Percentiles rank a stretch among this genome's conserved stretches.
phyloP scores from a whole-genome alignment of 2,797 vertebrate genomes.

The Vespertilio murinus region DNA sequence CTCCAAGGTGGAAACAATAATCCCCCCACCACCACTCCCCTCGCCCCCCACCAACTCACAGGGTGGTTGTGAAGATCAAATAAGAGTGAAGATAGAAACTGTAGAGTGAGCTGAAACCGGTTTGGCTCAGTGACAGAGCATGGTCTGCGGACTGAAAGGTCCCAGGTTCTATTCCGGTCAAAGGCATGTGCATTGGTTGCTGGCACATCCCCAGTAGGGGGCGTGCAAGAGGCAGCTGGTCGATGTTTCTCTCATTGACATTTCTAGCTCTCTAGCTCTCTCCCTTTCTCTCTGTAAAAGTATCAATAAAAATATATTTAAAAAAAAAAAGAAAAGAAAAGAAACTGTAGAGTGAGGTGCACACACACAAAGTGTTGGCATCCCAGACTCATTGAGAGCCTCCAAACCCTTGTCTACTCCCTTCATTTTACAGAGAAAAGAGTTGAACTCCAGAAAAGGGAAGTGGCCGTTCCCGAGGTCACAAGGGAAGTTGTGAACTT shows the following conservation, averaged over 20 bases:
- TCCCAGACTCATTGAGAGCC: not conserved
- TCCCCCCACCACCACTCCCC: too few relatives aligned
- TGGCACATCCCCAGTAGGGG: too few relatives aligned
- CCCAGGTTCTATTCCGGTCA: too few relatives aligned
- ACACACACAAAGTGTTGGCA: not conserved
- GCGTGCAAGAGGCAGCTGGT: too few relatives aligned
- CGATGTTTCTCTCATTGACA: too few relatives aligned
- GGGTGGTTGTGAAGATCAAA: not conserved
- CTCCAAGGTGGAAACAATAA: not conserved
- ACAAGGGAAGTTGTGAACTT: not conserved
- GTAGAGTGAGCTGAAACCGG: not conserved
- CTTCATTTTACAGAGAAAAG: slow-evolving; percentile 10
- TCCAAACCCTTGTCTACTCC: not conserved
- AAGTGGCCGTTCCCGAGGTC: not conserved
- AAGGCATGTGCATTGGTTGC: too few relatives aligned
- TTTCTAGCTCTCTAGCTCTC: too few relatives aligned
- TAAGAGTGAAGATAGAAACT: not conserved
- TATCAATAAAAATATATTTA: too few relatives aligned
- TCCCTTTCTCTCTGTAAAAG: too few relatives aligned
- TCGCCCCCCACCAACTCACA: not conserved
- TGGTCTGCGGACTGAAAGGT: too few relatives aligned
- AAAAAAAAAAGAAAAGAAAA: too few relatives aligned
- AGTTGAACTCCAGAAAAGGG: not conserved
- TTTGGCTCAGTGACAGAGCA: too few relatives aligned
- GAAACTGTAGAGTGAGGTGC: not conserved